These are phyloP conservation scores for Lacanobia oleracea DNA, from an alignment of 2,888 invertebrate species.

Conservation along the genomic window DNA sequence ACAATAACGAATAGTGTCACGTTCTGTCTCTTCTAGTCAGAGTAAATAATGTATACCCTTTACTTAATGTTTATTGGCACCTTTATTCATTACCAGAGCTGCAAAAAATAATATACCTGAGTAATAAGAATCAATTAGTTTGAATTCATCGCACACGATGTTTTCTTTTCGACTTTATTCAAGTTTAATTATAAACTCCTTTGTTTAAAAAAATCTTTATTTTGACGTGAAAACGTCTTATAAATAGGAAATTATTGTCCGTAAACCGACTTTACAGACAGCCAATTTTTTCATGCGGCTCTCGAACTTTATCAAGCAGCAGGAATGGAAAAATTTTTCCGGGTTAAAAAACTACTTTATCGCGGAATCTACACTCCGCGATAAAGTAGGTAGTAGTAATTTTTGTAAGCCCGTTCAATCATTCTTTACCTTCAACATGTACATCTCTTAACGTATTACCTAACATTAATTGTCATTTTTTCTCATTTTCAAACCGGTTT, in stretches of 20 bases:
- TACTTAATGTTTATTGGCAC: constrained; percentile 9
- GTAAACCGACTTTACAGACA: too few relatives aligned
- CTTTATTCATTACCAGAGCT: constrained; percentile 11
- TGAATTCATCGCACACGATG: background rate
- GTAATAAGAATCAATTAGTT: background rate
- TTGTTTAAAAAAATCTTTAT: too few relatives aligned
- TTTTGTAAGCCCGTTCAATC: too few relatives aligned
- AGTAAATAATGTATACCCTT: constrained; percentile 31
- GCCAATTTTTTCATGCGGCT: too few relatives aligned
- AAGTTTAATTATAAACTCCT: too few relatives aligned
- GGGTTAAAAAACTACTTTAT: too few relatives aligned
- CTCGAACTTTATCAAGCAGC: too few relatives aligned
- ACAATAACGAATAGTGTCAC: constrained; percentile 32
- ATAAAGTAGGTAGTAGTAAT: too few relatives aligned
- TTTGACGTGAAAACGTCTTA: too few relatives aligned
- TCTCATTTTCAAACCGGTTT: background rate
- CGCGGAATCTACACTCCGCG: too few relatives aligned
- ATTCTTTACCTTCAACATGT: background rate
- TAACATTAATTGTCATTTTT: background rate
- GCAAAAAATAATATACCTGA: constrained; percentile 5
- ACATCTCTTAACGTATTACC: background rate
- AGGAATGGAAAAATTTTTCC: too few relatives aligned
- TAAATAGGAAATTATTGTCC: too few relatives aligned
- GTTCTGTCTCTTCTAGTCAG: constrained; percentile 12
- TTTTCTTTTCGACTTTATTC: background rate